Conservation (phyloP, 1,140 invertebrate species). For the Lineus longissimus region DNA sequence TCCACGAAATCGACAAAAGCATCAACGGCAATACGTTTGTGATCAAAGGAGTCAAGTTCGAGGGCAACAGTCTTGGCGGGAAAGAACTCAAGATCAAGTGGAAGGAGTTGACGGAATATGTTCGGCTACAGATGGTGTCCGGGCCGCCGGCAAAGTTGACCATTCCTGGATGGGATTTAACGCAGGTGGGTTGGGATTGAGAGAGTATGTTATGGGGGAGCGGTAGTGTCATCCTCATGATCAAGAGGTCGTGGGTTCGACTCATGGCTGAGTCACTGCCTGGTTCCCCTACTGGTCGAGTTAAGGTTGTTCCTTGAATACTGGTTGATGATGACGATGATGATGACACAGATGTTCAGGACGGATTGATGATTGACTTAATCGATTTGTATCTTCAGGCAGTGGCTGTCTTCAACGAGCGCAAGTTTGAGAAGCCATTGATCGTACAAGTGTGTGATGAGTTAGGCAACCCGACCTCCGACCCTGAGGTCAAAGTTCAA, state of each 20-base stretch:
- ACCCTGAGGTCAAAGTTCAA: constrained; percentile 40
- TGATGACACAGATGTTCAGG: too few species aligned
- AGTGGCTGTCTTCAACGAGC: constrained; percentile 39
- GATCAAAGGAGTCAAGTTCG: constrained; percentile 36
- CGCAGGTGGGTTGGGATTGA: constrained; percentile 28
- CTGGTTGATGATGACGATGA: too few species aligned
- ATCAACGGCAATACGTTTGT: constrained; percentile 18
- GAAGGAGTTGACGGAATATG: constrained; percentile 36
- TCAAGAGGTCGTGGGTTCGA: too few species aligned
- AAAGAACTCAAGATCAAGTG: constrained; percentile 40
- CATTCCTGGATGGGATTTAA: constrained; percentile 35
- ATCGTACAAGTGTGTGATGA: constrained; percentile 45
- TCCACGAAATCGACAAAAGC: constrained; percentile 11
- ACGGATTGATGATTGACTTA: too few species aligned
- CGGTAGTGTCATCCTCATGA: too few species aligned
- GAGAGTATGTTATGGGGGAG: too few species aligned
- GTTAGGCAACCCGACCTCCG: constrained; percentile 35
- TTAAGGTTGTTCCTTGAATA: too few species aligned
- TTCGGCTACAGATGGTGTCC: constrained; percentile 39
- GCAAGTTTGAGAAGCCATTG: constrained; percentile 32
- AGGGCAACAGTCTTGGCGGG: constrained; percentile 32
- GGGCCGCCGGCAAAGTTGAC: constrained; percentile 41
- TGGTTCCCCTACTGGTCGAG: too few species aligned
- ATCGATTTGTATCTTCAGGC: constrained; percentile 28
- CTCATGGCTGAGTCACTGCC: too few species aligned